phyloP scores from a whole-genome alignment of 1,140 invertebrate genomes.

The Pteromalus puparum region DNA sequence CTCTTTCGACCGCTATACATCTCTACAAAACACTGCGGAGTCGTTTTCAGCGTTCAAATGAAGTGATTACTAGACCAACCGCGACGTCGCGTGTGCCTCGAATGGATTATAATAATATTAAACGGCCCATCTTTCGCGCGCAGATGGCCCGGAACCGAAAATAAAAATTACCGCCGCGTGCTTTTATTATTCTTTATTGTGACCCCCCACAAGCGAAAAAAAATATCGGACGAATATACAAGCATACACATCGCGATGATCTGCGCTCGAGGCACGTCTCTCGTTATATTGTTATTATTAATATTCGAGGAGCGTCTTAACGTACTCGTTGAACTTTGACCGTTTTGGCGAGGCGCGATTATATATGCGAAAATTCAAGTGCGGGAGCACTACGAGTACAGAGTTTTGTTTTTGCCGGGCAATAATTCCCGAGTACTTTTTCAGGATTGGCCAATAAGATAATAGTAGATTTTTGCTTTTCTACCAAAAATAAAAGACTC shows the following conservation, averaged over 20 bases:
- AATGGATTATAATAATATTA: slow-evolving; percentile 15
- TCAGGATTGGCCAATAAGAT: no score
- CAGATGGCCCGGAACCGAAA: slow-evolving; percentile 2
- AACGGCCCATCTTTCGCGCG: not conserved
- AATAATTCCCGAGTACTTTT: no score
- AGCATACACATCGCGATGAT: not conserved
- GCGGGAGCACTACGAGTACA: no score
- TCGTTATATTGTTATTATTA: no score
- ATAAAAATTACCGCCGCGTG: not conserved
- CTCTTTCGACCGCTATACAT: not conserved
- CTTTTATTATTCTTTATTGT: not conserved
- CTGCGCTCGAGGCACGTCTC: no score
- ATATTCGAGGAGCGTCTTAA: no score
- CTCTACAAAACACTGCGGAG: no score
- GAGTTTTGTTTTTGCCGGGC: no score
- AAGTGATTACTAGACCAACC: slow-evolving; percentile 22
- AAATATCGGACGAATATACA: not conserved
- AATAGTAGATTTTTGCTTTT: no score
- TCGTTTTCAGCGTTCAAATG: not conserved
- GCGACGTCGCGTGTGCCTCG: slow-evolving; percentile 9
- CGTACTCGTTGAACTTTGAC: not conserved
- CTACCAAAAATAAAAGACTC: no score
- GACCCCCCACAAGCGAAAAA: not conserved
- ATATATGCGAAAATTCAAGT: no score
- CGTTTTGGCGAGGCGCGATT: not conserved